These are phyloP conservation scores for Tribolium freemani DNA, from an alignment of 2,888 invertebrate genomes.

Conservation along the genomic window DNA sequence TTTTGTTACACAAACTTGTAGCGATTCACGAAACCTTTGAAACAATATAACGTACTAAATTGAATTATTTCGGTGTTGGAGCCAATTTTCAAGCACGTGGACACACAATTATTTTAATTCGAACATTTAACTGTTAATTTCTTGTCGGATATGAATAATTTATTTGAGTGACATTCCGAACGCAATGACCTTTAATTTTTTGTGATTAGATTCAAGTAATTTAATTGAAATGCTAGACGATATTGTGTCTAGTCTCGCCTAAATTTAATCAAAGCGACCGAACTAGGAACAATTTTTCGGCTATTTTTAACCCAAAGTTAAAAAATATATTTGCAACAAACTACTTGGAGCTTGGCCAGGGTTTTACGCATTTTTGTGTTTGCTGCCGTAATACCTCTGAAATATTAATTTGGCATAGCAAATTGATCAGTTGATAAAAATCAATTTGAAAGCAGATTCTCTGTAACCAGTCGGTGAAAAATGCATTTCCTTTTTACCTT, in stretches of 20 bases:
- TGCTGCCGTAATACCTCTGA: too few species aligned
- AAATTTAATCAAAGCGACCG: neutral
- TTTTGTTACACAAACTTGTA: constrained; percentile 1
- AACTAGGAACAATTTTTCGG: neutral
- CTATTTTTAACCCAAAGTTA: too few species aligned
- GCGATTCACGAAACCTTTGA: constrained; percentile 15
- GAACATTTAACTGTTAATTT: neutral
- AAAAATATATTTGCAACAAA: too few species aligned
- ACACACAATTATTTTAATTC: too few species aligned
- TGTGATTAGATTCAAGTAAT: neutral
- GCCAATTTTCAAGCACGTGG: neutral
- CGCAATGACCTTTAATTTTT: neutral
- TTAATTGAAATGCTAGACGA: neutral
- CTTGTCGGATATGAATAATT: neutral
- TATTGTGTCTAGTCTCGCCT: neutral
- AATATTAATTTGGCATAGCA: too few species aligned
- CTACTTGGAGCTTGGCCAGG: too few species aligned
- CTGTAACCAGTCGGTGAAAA: too few species aligned
- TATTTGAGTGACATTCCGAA: constrained; percentile 2
- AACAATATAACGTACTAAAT: neutral
- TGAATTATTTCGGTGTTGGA: neutral
- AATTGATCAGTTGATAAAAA: too few species aligned
- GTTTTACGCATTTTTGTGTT: too few species aligned
- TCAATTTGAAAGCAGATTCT: too few species aligned
- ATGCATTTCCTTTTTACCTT: too few species aligned